Percentiles rank a stretch among this genome's conserved stretches.
Evolutionary conservation across 2,113 vertebrate species (phyloP).

Genomic region (Catharus bicknelli): DNA sequence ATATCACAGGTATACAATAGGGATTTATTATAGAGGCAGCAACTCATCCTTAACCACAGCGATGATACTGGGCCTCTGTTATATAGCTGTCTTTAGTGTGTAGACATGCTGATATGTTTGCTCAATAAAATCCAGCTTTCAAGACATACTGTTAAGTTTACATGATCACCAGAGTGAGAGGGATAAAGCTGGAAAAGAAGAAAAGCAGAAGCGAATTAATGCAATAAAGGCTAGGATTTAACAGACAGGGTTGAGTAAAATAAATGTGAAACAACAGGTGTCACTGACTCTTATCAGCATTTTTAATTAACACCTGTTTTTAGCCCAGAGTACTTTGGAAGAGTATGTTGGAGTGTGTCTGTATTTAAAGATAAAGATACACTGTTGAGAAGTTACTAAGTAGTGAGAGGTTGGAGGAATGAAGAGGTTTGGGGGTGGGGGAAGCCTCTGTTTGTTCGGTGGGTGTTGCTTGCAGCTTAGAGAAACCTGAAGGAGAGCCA

Average conservation of each 20-base stretch:
- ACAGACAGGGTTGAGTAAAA: constrained; percentile 58
- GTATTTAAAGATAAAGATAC: constrained; percentile 66
- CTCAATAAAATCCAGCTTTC: constrained; percentile 67
- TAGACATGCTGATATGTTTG: constrained; percentile 65
- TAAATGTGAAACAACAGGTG: constrained; percentile 72
- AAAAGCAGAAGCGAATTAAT: constrained; percentile 62
- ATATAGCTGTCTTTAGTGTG: constrained; percentile 55
- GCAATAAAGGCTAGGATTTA: constrained; percentile 65
- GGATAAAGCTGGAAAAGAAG: constrained; percentile 64
- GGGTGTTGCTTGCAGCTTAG: neutral
- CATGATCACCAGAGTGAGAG: constrained; percentile 59
- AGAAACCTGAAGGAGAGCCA: constrained; percentile 21
- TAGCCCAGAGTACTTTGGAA: constrained; percentile 62
- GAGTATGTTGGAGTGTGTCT: constrained; percentile 44
- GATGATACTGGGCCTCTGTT: constrained; percentile 15
- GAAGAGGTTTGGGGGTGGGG: neutral
- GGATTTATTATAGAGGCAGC: constrained; percentile 50
- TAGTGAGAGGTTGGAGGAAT: constrained; percentile 34
- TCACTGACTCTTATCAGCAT: constrained; percentile 60
- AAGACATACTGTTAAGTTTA: constrained; percentile 59
- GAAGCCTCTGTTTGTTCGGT: neutral
- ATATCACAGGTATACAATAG: constrained; percentile 13
- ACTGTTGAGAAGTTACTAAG: constrained; percentile 45
- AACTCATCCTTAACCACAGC: constrained; percentile 50
- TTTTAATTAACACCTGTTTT: constrained; percentile 74